Evolutionary conservation across 2,888 invertebrate species (phyloP), one percentile per base, ranked within the genome.

Genomic region (Drosophila austrosaltans): DNA sequence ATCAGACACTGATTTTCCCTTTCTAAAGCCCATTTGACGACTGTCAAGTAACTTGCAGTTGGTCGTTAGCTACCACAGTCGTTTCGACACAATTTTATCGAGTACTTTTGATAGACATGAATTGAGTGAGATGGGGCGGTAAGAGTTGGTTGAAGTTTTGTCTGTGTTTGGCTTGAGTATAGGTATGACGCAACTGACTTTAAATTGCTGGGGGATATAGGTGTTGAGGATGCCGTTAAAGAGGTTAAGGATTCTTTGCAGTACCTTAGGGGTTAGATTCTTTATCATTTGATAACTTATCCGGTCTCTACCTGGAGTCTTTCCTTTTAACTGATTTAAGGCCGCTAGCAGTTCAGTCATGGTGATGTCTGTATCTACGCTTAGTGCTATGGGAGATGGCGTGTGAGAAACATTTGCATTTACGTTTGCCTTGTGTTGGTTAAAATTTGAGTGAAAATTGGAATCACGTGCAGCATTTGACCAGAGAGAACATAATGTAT

Each of bases 141-240:
- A 16, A 16, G 16, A 16, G 16, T 16, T 16, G 16, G 16, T 16
- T 16, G 16, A 16, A 16, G 16, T 16, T 16, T 16, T 16, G 16
- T 16, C 16, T 16, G 16, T 16, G 16, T 16, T 16, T 16, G 16
- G 16, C 16, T 16, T 16, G 16, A 16, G 16, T 16, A 16, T 16
- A 16, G 16, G 16, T 16, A 16, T 16, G 16, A 16, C 16, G 16
- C 16, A 16, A 16, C 16, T 16, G 16, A 16, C 16, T 16, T 16
- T 16, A 16, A 16, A 16, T 16, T 16, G 16, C 16, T 16, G 16
- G 16, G 16, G 16, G 16, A 16, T 16, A 16, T 16, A 16, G 16
- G 16, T 16, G 16, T 16, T 16, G 16, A 16, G 44, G 30, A 73
- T 69, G n/a, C 59, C 62, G 30, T 76, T 76, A 7, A 66, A 76